Evolutionary conservation across 1,140 invertebrate species (phyloP), one percentile per base, ranked within the genome.

Genomic region (Drosophila asahinai): DNA sequence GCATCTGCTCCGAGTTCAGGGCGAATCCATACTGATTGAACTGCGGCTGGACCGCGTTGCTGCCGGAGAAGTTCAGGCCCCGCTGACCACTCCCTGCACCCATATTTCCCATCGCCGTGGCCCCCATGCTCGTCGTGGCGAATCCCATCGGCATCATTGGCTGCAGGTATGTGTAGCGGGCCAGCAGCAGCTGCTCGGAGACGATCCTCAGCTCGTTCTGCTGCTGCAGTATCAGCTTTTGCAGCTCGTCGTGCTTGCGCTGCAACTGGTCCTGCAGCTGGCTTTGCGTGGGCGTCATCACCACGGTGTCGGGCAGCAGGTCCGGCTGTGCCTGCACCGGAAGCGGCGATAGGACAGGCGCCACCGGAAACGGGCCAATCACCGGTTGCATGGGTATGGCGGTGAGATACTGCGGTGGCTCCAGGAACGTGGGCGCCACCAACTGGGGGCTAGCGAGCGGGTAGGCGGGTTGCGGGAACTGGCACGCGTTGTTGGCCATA

Each of bases 171-270:
- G 96, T 97, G 83, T 97, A 96, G 92, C 96, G 94, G 0, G 97
- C 96, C 81, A 98, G 95, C n/a, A 97, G 93, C 30, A 98, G 93
- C 86, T 98, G 97, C 87, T 98, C 97, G 22, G 96, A 97, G 4
- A 98, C 96, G 70, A 96, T 95, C 47, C 96, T 94, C 70, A 98
- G 91, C 92, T 98, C 97, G 87, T 97, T 97, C 86, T 98, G 97
- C 83, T 98, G 97, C 80, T 97, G 95, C 30, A 96, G 95, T 64
- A 98, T 98, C 75, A 97, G 94, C 81, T 97, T 96, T 79, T 98
- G 97, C 36, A 98, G 93, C 91, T 97, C 96, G 76, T 97, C 96
- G 78, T 98, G 97, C 79, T 97, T 97, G 3, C 95, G 94, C 90
- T 97, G 96, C 81, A 98, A 91, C 92, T 97, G 96, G 82, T 96